A percentile compares a stretch with the other conserved stretches of the same genome.
Conservation (phyloP, 2,113 vertebrate species). For the Lucifuga dentata region DNA sequence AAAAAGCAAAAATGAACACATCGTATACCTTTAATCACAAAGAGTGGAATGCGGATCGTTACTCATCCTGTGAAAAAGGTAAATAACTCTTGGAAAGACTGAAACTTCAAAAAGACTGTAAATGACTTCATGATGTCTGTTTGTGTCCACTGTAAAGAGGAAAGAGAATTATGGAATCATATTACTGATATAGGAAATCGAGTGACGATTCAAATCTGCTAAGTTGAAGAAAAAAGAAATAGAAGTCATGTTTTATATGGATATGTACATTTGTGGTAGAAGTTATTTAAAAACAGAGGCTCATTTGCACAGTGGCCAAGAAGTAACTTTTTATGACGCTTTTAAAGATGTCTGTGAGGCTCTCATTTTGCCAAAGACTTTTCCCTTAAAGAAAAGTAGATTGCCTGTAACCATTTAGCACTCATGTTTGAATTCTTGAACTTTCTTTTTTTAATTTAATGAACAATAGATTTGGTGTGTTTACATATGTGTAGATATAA, state of each 20-base stretch:
- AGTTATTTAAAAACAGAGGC: background rate
- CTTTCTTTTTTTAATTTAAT: constrained; percentile 42
- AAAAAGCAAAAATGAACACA: constrained; percentile 46
- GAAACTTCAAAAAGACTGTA: constrained; percentile 8
- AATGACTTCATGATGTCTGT: background rate
- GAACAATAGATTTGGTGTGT: background rate
- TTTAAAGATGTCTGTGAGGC: constrained; percentile 1
- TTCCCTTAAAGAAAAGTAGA: constrained; percentile 44
- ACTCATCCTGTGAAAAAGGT: background rate
- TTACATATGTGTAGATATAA: constrained; percentile 27
- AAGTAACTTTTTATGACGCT: constrained; percentile 11
- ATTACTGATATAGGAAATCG: background rate
- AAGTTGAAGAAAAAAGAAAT: background rate
- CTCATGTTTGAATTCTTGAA: constrained; percentile 10
- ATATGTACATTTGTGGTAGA: background rate
- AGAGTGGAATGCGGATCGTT: background rate
- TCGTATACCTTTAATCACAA: constrained; percentile 65
- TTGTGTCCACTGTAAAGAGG: constrained; percentile 4
- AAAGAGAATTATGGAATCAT: fast-evolving
- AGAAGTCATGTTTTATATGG: background rate
- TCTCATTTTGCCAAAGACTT: constrained; percentile 22
- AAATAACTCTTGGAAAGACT: background rate
- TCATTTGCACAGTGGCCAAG: constrained; percentile 25
- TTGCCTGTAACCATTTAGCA: constrained; percentile 34
- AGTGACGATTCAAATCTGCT: background rate